These are phyloP conservation scores for Xanthorhoe spadicearia DNA, from an alignment of 2,888 invertebrate genomes.

Conservation along the genomic window DNA sequence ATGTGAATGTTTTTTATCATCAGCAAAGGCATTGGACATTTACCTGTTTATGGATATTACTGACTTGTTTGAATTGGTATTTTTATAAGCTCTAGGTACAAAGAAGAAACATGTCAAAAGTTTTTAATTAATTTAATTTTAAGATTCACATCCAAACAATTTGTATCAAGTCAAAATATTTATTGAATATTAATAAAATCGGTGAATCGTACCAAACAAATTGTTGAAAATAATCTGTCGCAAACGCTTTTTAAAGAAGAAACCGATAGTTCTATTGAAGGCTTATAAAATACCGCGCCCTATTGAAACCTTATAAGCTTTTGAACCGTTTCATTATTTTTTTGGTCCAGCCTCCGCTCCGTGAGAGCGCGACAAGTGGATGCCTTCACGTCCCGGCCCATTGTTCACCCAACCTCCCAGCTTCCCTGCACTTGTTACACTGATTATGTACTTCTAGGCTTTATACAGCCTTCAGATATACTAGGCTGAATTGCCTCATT, in stretches of 20 bases:
- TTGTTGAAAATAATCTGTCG: not conserved
- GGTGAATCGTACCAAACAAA: not conserved
- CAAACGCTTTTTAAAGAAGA: constrained; percentile 6
- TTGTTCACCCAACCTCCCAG: constrained; percentile 61
- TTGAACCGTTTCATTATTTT: constrained; percentile 40
- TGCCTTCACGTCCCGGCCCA: constrained; percentile 79
- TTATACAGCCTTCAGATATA: constrained; percentile 12
- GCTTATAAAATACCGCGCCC: constrained; percentile 28
- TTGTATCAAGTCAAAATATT: too few relatives aligned
- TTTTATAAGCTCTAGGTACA: not conserved
- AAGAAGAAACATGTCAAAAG: too few relatives aligned
- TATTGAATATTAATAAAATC: too few relatives aligned
- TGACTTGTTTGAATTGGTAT: not conserved
- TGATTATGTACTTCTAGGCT: constrained; percentile 7
- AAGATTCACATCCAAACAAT: not conserved
- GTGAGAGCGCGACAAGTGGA: constrained; percentile 81
- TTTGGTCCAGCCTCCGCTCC: constrained; percentile 68
- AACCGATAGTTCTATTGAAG: constrained; percentile 26
- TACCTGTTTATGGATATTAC: too few relatives aligned
- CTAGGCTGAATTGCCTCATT: not conserved
- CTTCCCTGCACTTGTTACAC: constrained; percentile 26
- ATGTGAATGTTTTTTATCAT: too few relatives aligned
- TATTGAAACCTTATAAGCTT: constrained; percentile 23
- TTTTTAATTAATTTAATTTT: not conserved
- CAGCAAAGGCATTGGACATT: too few relatives aligned